Base-by-base conservation (phyloP, 2,113 vertebrate genomes). In the Tautogolabrus adspersus region DNA sequence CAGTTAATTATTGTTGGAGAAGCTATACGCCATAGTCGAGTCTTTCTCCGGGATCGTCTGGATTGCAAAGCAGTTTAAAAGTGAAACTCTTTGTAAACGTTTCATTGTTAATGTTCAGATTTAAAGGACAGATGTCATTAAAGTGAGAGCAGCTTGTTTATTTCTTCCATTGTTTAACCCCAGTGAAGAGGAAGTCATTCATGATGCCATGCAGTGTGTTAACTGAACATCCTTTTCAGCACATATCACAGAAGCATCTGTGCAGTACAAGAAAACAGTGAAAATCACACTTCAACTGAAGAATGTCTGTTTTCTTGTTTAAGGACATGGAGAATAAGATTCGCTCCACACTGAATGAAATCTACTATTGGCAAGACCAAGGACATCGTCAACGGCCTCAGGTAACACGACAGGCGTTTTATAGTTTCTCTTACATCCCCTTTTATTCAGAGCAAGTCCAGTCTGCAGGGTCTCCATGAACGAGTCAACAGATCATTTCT, bases 261-360 rank as follows among this genome's bases (percentile, higher is more conserved):
- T 10, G 19, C 26, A 37, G 3, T n/a, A 11, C 26, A 34, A 8
- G 10, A 54, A 42, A 52, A 15, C 21, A 10, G 30, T 16, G 56
- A 18, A 18, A 22, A n/a, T 51, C 9, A 6, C 34, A 8, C 49
- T 64, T 22, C 40, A 26, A 13, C 12, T 22, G 19, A 10, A 30
- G 5, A 34, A 15, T 54, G 34, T 75, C n/a, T 75, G 62, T 5
- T 18, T 26, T 68, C 8, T 77, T 12, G 5, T 83, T 81, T 23
- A 82, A 99, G 98, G 98, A 99, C 77, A 99, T 99, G 98, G 98
- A 99, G 94, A 99, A 99, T 91, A 99, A 99, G 95, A 99, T 99
- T 94, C 96, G 98, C 91, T 99, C 97, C 95, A 99, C 98, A 23
- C 96, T 99, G 94, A 99, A 99, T 19, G 98, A 99, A 94, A 99